These are phyloP conservation scores for Rhinoraja longicauda DNA, from an alignment of 2,797 vertebrate genomes.

Conservation along the genomic window DNA sequence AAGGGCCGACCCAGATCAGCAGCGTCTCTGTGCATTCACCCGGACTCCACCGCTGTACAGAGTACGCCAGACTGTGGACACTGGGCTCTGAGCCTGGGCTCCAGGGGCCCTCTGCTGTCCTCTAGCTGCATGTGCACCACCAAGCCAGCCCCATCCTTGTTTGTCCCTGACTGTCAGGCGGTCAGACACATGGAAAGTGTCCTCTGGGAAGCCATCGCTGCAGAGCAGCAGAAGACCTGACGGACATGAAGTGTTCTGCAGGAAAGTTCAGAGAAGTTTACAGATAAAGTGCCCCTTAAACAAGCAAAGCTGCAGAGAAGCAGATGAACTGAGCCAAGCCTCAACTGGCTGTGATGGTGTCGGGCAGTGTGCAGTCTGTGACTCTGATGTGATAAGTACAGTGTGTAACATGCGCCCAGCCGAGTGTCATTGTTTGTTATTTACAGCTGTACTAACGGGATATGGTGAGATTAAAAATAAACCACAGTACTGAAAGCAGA, in stretches of 20 bases:
- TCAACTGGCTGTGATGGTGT: neutral
- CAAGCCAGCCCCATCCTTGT: neutral
- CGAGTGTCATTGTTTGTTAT: neutral
- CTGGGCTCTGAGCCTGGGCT: neutral
- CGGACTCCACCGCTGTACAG: neutral
- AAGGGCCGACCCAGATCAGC: neutral
- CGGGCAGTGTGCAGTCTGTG: neutral
- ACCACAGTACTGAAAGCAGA: neutral
- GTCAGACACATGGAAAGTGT: neutral
- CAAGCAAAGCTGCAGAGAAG: neutral
- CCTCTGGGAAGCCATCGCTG: neutral
- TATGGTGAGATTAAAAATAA: constrained; percentile 5
- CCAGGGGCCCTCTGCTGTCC: neutral
- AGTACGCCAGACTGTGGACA: no score
- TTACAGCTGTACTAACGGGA: neutral
- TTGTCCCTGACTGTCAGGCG: neutral
- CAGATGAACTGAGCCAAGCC: neutral
- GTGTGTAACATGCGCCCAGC: neutral
- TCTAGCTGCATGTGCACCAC: neutral
- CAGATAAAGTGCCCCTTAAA: neutral
- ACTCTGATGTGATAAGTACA: neutral
- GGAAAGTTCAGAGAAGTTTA: no score
- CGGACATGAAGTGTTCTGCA: no score
- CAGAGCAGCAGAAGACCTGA: no score
- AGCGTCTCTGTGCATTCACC: neutral